phyloP scores from a whole-genome alignment of 2,888 invertebrate genomes.

The Scaptomyza caliginosa region DNA sequence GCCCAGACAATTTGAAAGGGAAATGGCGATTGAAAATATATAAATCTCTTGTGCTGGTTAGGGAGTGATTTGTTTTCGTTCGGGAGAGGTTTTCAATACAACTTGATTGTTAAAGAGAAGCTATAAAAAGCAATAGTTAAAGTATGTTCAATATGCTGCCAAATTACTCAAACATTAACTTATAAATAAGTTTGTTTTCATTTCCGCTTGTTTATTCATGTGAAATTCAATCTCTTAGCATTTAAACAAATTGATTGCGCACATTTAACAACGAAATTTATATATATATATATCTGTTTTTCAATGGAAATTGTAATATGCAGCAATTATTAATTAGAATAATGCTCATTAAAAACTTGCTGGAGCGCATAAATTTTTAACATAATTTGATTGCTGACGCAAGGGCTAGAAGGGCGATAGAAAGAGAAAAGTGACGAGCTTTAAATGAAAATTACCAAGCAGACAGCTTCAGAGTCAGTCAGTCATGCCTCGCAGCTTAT shows the following conservation, averaged over 20 bases:
- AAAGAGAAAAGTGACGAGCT: slow-evolving; percentile 7
- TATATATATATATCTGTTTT: slow-evolving; percentile 7
- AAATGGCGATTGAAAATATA: slow-evolving; percentile 6
- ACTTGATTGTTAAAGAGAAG: slow-evolving; percentile 3
- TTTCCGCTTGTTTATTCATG: no score
- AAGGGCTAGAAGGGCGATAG: background rate
- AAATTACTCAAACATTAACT: no score
- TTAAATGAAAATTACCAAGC: slow-evolving; percentile 68
- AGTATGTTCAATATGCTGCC: no score
- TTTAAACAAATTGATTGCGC: background rate
- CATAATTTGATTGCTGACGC: slow-evolving; percentile 62
- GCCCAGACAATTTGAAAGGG: slow-evolving; percentile 30
- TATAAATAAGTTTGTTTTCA: no score
- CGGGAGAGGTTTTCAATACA: slow-evolving; percentile 6
- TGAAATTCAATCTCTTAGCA: background rate
- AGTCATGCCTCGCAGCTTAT: slow-evolving; percentile 63
- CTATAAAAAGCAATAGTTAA: background rate
- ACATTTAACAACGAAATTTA: slow-evolving; percentile 1
- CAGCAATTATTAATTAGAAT: slow-evolving; percentile 65
- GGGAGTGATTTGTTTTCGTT: slow-evolving; percentile 1
- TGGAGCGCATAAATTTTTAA: slow-evolving; percentile 56
- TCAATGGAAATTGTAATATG: slow-evolving; percentile 22
- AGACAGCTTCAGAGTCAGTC: slow-evolving; percentile 28
- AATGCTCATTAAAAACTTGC: slow-evolving; percentile 70
- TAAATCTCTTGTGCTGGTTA: slow-evolving; percentile 16